Evolutionary conservation across 2,888 invertebrate species (phyloP).

Genomic region (Oligia latruncula): DNA sequence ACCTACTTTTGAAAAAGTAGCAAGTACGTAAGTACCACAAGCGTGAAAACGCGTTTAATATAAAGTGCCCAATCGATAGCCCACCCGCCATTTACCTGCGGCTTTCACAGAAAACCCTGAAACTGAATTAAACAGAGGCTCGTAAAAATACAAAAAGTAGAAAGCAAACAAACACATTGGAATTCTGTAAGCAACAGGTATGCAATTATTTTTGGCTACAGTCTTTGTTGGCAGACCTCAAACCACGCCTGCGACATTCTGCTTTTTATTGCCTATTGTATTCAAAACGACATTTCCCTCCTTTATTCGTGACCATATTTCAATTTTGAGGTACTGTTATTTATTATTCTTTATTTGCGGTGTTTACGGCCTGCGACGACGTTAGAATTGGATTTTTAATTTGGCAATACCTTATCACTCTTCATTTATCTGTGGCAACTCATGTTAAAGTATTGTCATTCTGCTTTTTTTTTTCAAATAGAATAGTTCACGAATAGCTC

Average conservation of each 20-base stretch:
- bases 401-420: slow-evolving; percentile 25
- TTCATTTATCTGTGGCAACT: slow-evolving; percentile 33
- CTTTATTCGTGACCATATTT: slow-evolving; percentile 42
- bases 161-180: slow-evolving; percentile 57
- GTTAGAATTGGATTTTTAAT: slow-evolving; percentile 26
- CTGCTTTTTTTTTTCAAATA: not conserved
- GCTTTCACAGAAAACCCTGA: slow-evolving; percentile 29
- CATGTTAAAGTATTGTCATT: not conserved
- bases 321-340: slow-evolving; percentile 44
- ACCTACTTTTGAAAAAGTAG: not conserved
- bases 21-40: not conserved
- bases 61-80: slow-evolving; percentile 28
- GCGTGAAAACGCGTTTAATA: slow-evolving; percentile 9
- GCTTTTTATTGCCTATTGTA: slow-evolving; percentile 55
- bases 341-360: slow-evolving; percentile 35
- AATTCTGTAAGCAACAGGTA: slow-evolving; percentile 66
- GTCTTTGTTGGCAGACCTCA: slow-evolving; percentile 56
- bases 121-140: slow-evolving; percentile 45
- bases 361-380: slow-evolving; percentile 9
- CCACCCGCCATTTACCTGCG: slow-evolving; percentile 12
- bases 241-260: slow-evolving; percentile 41
- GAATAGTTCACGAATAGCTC: not conserved
- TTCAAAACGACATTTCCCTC: slow-evolving; percentile 49
- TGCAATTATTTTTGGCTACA: slow-evolving; percentile 64
- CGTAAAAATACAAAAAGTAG: slow-evolving; percentile 36